Percentiles rank a stretch among this genome's conserved stretches.
Conservation (phyloP, 2,113 vertebrate species). For the Campylomormyrus numenius region DNA sequence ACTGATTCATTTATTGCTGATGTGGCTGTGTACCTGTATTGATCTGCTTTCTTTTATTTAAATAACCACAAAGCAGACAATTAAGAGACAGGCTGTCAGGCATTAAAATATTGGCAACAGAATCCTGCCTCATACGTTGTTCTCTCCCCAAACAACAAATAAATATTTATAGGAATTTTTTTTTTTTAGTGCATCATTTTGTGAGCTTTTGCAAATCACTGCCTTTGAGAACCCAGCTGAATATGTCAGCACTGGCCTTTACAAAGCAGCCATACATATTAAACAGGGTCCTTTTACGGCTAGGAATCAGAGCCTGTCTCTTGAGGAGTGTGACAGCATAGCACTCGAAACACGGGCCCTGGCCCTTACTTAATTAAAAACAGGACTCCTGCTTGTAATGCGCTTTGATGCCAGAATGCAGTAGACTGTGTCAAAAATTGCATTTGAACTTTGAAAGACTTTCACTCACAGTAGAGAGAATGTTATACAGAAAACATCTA, state of each 20-base stretch:
- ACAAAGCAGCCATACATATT: constrained; percentile 20
- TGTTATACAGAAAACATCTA: background rate
- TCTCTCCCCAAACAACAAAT: background rate
- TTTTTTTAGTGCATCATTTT: background rate
- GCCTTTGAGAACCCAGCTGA: constrained; percentile 12
- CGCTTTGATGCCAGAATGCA: constrained; percentile 1
- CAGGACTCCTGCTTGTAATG: constrained; percentile 17
- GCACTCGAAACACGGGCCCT: background rate
- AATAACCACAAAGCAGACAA: background rate
- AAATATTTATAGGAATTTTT: constrained; percentile 12
- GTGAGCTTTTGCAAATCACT: background rate
- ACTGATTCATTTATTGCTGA: background rate
- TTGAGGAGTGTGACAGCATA: constrained; percentile 1
- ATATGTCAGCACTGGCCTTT: constrained; percentile 17
- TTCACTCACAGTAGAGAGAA: background rate
- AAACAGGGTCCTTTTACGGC: constrained; percentile 15
- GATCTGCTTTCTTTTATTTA: background rate
- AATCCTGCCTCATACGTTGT: background rate
- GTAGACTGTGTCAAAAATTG: constrained; percentile 14
- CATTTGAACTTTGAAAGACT: constrained; percentile 15
- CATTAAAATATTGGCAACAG: background rate
- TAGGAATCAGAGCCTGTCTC: constrained; percentile 15
- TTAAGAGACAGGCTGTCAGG: background rate
- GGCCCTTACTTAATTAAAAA: constrained; percentile 26
- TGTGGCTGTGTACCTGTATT: background rate